Base-by-base conservation (phyloP, 2,113 vertebrate genomes). In the Myotis lucifugus region DNA sequence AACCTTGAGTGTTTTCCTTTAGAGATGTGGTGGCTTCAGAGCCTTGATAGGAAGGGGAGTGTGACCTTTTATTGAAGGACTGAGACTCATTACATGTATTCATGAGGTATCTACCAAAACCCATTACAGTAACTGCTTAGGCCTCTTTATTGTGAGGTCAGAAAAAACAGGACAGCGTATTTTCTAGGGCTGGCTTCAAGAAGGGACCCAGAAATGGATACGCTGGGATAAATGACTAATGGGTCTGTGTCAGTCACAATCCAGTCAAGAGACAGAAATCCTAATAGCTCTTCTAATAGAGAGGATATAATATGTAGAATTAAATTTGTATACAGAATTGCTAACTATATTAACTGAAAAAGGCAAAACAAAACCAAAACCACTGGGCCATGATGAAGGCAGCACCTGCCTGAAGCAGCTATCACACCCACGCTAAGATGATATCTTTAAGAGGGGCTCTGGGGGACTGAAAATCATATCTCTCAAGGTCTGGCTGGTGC, bases 41-140 rank as follows among this genome's bases (percentile, higher is more conserved):
- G 82, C 34, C 42, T 85, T 37, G 34, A 25, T 0, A 25, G 42
- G 52, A 40, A 82, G 25, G 83, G 50, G 29, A 54, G 10, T 54
- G 40, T 90, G 74, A 81, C 70, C 50, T 90, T 91, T 96, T 78
- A 34, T 0, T 48, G 84, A 96, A 74, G 59, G n/a, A 56, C 76
- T 84, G 52, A 32, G 52, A n/a, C 59, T 81, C 27, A 66, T 91
- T 81, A 48, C 73, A 69, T 14, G 23, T 59, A 89, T 76, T 91
- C 91, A 94, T 37, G 52, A 94, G 18, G 56, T 59, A 34, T 93
- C 94, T 94, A 91, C 93, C n/a, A 59, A 94, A 92, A 90, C 52
- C 84, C 81, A 84, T 85, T 25, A 85, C 77, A 70, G 42, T 61
- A 70, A 69, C 15, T 69, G 61, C 61, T 77, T 82, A 56, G 52